A percentile compares a stretch with the other conserved stretches of the same genome.
phyloP scores from a whole-genome alignment of 2,797 vertebrate genomes.

The Martes flavigula region DNA sequence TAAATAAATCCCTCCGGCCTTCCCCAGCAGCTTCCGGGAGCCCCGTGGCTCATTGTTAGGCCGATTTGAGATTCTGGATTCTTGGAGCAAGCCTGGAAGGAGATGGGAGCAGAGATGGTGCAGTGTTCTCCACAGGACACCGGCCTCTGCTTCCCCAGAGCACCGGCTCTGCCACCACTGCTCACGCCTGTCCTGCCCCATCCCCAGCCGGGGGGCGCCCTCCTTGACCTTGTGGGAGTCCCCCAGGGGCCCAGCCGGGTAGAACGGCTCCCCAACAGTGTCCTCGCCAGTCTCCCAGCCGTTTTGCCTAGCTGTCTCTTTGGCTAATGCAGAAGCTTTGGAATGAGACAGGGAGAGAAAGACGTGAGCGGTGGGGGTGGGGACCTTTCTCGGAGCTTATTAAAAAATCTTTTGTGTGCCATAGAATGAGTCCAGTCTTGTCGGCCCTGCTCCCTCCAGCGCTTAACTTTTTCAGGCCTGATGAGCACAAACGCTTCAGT shows the following conservation, averaged over 20 bases:
- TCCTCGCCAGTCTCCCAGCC: background rate
- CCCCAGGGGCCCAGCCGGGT: background rate
- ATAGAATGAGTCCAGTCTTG: slow-evolving; percentile 60
- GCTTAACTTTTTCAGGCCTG: slow-evolving; percentile 64
- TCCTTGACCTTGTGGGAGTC: background rate
- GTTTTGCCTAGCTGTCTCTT: background rate
- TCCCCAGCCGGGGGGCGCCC: background rate
- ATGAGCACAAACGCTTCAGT: slow-evolving; percentile 53
- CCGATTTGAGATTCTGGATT: background rate
- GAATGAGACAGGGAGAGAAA: slow-evolving; percentile 45
- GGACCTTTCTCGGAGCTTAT: slow-evolving; percentile 46
- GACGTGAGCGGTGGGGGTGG: background rate
- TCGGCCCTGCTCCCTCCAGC: slow-evolving; percentile 20
- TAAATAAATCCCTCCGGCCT: background rate
- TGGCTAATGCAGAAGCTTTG: slow-evolving; percentile 36
- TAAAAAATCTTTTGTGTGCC: slow-evolving; percentile 69
- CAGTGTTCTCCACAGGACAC: background rate
- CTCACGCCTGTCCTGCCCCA: background rate
- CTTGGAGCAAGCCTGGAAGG: background rate
- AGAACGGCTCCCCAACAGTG: background rate
- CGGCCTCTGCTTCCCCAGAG: background rate
- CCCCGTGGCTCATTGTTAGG: background rate
- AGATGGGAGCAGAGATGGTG: background rate
- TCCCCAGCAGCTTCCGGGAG: background rate
- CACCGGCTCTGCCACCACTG: background rate